Base-by-base conservation (phyloP, 2,113 vertebrate species). In the Amblyopsis rosae region DNA sequence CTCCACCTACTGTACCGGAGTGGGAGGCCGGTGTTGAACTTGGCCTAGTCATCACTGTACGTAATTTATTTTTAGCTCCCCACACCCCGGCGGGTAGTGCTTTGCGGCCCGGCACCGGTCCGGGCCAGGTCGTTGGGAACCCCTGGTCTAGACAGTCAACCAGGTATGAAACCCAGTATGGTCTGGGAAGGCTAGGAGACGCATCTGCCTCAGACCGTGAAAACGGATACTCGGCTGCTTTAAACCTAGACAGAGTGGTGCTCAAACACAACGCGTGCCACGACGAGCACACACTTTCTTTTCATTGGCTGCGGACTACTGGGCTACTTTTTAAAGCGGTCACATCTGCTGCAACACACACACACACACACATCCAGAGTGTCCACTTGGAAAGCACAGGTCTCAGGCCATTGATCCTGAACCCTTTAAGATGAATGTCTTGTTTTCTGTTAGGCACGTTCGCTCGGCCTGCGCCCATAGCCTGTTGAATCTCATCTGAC, bases 391-490 rank as follows among this genome's bases (percentile, higher is more conserved):
- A 60, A 80, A 85, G 67, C 84, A 63, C 84, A 85, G 87, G 89
- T 86, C 80, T 89, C 89, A 91, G 81, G 77, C 85, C 88, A 83
- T 64, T 88, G 87, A 90, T 88, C 83, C 84, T 15, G 83, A 88
- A 88, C 86, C 77, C 74, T 89, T 88, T 87, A 85, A 81, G 86
- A 84, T 76, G 73, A 83, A 83, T 68, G 86, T 89, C 87, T 86
- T 82, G 83, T 87, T 89, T 88, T 85, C 82, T 89, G 88, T 88
- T 84, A 84, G 82, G 70, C 79, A 79, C 87, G 79, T 82, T 87
- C 77, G 84, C 69, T 68, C 64, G 35, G 62, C 82, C 85, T 81
- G 80, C 47, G 71, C 49, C 49, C 49, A 69, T 51, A 79, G 66
- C 74, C 72, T 60, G 68, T 67, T 70, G 78, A 81, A 79, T 85